Evolutionary conservation across 2,888 invertebrate genomes (phyloP), one percentile per base, ranked within the genome.

Genomic region (Heliconius cydno): DNA sequence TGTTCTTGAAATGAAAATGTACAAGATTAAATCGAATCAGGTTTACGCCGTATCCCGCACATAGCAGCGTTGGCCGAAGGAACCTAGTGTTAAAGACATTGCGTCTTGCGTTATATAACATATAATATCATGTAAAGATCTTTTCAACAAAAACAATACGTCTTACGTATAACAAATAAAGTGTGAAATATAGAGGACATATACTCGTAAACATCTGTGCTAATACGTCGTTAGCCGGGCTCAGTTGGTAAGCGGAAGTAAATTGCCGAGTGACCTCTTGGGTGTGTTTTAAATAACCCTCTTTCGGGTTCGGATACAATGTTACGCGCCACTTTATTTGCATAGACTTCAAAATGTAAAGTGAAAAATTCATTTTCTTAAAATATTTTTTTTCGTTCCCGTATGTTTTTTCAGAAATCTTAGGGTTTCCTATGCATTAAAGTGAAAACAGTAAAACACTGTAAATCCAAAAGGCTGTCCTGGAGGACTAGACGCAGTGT

Each of bases 171-270:
- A 60, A 28, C 60, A 57, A 67, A 74, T 78, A 30, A 66, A 19
- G 63, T 75, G 75, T 75, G 67, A 74, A 67, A 41, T 78, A 60
- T 60, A 67, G 38, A n/a, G 60, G 19, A 2, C 34, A 30, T 30
- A 38, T 34, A n/a, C n/a, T n/a, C n/a, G n/a, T n/a, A 57, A 19
- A 60, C 78, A 78, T 78, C 73, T 78, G 73, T 38, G 65, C 34
- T 34, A 28, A 34, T 60, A 52, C 41, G 66, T 73, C 78, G 73
- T 78, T 78, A 73, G 15, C 6, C 9, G 52, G 78, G 78, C 78
- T 78, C 78, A 78, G 78, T 66, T 78, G 72, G 60, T 78, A 9
- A 66, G 73, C 67, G 25, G 57, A 66, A 78, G 65, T 67, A 66
- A 78, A 73, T 73, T 67, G 57, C 57, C 25, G 66, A 65, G 22